Conservation (phyloP, 1,140 invertebrate genomes). For the Drosophila fuyamai region DNA sequence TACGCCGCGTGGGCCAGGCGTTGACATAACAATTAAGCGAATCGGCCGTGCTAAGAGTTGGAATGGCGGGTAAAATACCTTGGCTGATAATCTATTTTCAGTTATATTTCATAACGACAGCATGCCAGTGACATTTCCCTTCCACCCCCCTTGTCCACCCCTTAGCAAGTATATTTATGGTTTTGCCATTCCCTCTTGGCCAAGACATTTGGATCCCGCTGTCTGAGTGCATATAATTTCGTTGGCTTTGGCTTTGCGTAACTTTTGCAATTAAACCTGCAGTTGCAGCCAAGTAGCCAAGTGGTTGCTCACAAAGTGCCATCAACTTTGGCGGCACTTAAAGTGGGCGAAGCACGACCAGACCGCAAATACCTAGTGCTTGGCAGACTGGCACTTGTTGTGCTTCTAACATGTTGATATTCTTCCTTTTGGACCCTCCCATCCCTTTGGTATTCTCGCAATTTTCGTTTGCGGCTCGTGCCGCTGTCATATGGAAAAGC, state of each 20-base stretch:
- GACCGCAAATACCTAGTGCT: constrained; percentile 16
- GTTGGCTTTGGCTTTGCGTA: constrained; percentile 34
- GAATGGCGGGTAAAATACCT: background rate
- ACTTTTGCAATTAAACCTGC: constrained; percentile 76
- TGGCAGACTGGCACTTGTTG: constrained; percentile 40
- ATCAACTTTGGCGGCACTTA: constrained; percentile 44
- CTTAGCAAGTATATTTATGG: constrained; percentile 37
- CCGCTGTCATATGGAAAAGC: constrained; percentile 38
- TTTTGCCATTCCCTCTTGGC: constrained; percentile 15
- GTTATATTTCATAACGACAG: constrained; percentile 49
- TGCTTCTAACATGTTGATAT: constrained; percentile 56
- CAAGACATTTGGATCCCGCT: constrained; percentile 36
- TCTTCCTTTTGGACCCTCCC: constrained; percentile 8
- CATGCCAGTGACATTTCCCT: constrained; percentile 31
- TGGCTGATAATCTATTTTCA: constrained; percentile 43
- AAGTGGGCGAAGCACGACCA: constrained; percentile 15
- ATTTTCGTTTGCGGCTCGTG: constrained; percentile 45
- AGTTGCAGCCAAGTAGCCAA: constrained; percentile 46
- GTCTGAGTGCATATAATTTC: constrained; percentile 71
- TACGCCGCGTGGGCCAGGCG: constrained; percentile 60
- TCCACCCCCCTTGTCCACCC: background rate
- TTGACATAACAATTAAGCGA: constrained; percentile 72
- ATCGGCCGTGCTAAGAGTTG: constrained; percentile 45
- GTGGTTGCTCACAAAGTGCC: constrained; percentile 54
- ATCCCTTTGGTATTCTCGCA: constrained; percentile 13